Percentiles rank a stretch among this genome's conserved stretches.
phyloP scores from a whole-genome alignment of 2,113 vertebrate species.

The Phrynosoma blainvillii region DNA sequence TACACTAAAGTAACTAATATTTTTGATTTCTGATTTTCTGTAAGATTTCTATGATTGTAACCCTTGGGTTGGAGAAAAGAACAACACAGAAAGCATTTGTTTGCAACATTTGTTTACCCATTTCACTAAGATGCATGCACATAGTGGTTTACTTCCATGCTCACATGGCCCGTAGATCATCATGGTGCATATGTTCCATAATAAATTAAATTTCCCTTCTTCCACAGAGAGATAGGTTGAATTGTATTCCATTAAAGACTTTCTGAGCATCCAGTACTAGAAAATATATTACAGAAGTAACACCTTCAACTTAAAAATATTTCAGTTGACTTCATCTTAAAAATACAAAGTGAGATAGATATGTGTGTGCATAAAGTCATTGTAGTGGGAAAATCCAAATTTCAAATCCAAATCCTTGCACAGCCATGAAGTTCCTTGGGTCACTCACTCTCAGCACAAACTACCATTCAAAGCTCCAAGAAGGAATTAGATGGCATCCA shows the following conservation, averaged over 20 bases:
- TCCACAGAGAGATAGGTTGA: neutral
- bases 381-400: neutral
- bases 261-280: neutral
- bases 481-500: neutral
- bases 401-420: neutral
- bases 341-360: neutral
- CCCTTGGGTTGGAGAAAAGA: neutral
- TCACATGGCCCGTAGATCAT: neutral
- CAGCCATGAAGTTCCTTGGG: neutral
- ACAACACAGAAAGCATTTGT: neutral
- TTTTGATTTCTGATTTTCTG: neutral
- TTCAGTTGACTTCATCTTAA: neutral
- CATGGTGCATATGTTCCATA: neutral
- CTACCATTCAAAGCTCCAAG: neutral
- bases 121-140: neutral
- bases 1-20: neutral
- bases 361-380: neutral
- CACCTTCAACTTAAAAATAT: neutral
- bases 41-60: neutral
- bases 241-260: neutral
- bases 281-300: neutral
- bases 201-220: conserved; percentile 21
- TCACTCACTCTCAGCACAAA: neutral
- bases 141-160: neutral
- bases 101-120: neutral